Evolutionary conservation across 2,113 vertebrate genomes (phyloP).

Genomic region (Misgurnus mizolepis): DNA sequence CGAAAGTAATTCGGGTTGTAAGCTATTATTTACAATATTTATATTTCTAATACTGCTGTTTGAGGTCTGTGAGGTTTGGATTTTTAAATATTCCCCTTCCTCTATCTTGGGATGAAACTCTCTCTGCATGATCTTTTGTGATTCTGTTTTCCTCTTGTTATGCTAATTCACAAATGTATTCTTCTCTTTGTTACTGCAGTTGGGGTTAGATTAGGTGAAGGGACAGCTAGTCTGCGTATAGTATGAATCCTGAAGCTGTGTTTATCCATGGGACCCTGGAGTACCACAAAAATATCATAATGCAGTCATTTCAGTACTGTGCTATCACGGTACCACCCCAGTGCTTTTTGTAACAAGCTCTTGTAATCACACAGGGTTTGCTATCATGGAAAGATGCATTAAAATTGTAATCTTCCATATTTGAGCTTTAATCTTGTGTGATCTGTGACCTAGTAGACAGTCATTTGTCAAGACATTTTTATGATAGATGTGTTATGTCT

Average conservation of each 20-base stretch:
- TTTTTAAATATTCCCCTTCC: neutral
- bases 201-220: neutral
- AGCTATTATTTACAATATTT: too few relatives aligned
- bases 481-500: slow-evolving; percentile 22
- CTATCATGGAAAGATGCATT: neutral
- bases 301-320: too few relatives aligned
- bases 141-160: slow-evolving; percentile 35
- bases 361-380: neutral
- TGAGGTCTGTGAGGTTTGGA: neutral
- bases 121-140: slow-evolving; percentile 25
- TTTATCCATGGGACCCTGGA: neutral
- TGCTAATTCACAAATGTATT: slow-evolving; percentile 45
- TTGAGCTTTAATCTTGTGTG: neutral
- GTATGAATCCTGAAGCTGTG: neutral
- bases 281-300: too few relatives aligned
- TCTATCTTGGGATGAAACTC: slow-evolving; percentile 10
- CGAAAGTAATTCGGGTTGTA: too few relatives aligned
- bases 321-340: too few relatives aligned
- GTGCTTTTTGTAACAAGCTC: neutral
- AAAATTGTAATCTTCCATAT: neutral
- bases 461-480: neutral
- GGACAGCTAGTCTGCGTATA: neutral
- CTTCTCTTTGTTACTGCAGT: neutral
- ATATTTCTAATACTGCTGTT: neutral
- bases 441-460: neutral